These are phyloP conservation scores for Sparidentex hasta DNA, from an alignment of 2,797 vertebrate species.

Conservation along the genomic window DNA sequence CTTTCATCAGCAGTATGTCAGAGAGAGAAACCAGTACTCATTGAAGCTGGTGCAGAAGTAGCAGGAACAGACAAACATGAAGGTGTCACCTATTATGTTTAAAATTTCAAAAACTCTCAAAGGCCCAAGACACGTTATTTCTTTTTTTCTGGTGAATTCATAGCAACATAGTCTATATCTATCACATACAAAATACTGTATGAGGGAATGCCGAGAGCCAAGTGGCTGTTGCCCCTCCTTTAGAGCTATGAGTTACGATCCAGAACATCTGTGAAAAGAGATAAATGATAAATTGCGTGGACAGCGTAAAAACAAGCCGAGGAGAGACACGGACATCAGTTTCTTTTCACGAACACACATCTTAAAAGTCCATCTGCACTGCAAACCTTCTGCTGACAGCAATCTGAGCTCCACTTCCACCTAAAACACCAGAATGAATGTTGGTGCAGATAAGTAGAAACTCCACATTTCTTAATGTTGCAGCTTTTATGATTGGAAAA, in stretches of 20 bases:
- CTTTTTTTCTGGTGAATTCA: background rate
- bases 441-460: no score
- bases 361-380: background rate
- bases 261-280: background rate
- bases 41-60: background rate
- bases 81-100: background rate
- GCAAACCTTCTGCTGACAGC: background rate
- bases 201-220: conserved; percentile 3
- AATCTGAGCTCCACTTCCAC: background rate
- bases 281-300: background rate
- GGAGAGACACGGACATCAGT: background rate
- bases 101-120: background rate
- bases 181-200: background rate
- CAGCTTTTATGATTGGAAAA: no score
- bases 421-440: no score
- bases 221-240: background rate
- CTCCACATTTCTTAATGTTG: no score
- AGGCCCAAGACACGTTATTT: background rate
- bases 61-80: no score
- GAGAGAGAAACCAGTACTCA: conserved; percentile 1
- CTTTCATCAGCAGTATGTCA: conserved; percentile 23
- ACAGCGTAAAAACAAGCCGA: background rate
- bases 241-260: background rate
- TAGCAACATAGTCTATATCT: conserved; percentile 3
- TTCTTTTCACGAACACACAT: background rate